phyloP scores from a whole-genome alignment of 2,797 vertebrate genomes.

The Cossypha polioptera region DNA sequence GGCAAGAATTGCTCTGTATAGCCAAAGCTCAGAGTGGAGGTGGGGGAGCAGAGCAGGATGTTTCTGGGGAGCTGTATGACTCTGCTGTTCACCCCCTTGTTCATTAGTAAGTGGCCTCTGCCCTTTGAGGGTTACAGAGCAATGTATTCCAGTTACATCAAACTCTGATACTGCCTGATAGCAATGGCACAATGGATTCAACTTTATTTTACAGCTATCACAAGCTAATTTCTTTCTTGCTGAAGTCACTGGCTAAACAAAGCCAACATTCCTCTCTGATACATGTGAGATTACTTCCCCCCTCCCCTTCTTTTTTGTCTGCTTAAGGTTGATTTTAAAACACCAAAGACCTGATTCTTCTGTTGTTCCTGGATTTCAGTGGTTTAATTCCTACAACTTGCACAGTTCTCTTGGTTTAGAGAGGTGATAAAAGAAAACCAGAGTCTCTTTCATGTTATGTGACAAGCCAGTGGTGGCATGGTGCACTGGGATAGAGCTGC shows the following conservation, averaged over 20 bases:
- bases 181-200: neutral
- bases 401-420: neutral
- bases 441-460: conserved; percentile 22
- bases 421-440: conserved; percentile 27
- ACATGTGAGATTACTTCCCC: neutral
- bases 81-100: neutral
- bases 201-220: neutral
- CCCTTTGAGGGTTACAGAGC: neutral
- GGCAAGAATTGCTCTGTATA: neutral
- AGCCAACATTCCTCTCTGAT: neutral
- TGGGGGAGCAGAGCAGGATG: neutral
- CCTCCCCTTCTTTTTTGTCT: neutral
- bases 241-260: conserved; percentile 22
- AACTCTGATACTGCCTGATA: neutral
- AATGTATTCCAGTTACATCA: neutral
- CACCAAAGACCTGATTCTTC: neutral
- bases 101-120: neutral
- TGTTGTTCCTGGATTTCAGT: neutral
- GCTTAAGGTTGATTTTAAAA: neutral
- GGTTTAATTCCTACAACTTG: neutral
- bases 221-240: conserved; percentile 13
- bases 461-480: conserved; percentile 2
- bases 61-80: neutral
- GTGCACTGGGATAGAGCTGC: conserved; percentile 14
- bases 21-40: neutral